Conservation (phyloP, 2,113 vertebrate genomes). For the Oreochromis tanganicae region DNA sequence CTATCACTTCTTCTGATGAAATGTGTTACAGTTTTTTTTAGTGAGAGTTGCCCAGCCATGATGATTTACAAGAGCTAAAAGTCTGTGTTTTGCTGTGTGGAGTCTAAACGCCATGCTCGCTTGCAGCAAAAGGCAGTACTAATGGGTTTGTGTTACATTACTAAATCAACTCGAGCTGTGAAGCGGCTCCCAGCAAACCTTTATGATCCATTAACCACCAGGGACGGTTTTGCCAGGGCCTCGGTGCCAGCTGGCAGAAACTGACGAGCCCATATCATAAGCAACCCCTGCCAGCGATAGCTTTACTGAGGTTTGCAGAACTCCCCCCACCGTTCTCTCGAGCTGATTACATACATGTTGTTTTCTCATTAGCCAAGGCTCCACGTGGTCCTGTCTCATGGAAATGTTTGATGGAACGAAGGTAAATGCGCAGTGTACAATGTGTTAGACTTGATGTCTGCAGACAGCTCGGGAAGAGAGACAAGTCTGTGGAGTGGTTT, state of each 20-base stretch:
- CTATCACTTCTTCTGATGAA: conserved; percentile 49
- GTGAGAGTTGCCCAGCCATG: conserved; percentile 12
- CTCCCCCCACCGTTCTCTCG: conserved; percentile 16
- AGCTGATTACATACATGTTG: conserved; percentile 59
- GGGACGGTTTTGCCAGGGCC: conserved; percentile 45
- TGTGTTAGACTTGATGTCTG: conserved; percentile 51
- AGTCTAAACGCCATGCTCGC: conserved; percentile 39
- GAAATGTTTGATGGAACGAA: conserved; percentile 49
- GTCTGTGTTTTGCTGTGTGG: conserved; percentile 28
- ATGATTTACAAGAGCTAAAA: conserved; percentile 30
- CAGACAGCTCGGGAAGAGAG: conserved; percentile 55
- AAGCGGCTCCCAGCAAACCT: conserved; percentile 60
- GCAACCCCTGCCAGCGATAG: conserved; percentile 34
- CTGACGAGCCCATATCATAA: conserved; percentile 31
- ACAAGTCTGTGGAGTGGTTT: conserved; percentile 63
- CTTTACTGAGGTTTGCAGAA: conserved; percentile 51
- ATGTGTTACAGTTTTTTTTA: conserved; percentile 20
- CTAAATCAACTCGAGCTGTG: conserved; percentile 64
- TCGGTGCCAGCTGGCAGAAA: conserved; percentile 56
- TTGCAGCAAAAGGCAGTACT: conserved; percentile 50
- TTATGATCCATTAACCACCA: conserved; percentile 63
- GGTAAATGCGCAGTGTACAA: conserved; percentile 39
- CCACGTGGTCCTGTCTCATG: conserved; percentile 39
- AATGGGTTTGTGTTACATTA: conserved; percentile 63
- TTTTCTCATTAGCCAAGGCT: conserved; percentile 59